Evolutionary conservation across 2,888 invertebrate genomes (phyloP), one percentile per base, ranked within the genome.

Genomic region (Meandrusa payeni): DNA sequence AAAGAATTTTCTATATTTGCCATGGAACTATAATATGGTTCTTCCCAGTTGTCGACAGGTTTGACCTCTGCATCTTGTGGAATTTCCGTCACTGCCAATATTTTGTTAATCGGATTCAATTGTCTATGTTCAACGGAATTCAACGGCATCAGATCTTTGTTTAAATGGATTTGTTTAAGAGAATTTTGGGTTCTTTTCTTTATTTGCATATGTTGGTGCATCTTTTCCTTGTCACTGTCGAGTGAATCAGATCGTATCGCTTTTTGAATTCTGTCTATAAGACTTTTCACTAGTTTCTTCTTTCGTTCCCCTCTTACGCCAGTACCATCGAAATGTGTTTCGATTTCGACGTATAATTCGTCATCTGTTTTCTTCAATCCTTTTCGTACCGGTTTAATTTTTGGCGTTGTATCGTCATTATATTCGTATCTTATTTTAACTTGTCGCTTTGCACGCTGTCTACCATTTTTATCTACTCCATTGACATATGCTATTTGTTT

Each of bases 241-340:
- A 49, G 9, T 7, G 34, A 27, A 13, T 73, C 69, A 2, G 74
- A 61, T 39, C 67, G 64, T 43, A 86, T 68, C 0, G 83, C 86
- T 27, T 71, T 72, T 55, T 78, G 69, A 52, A 87, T 87, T 61
- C 82, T 87, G 2, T 76, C 62, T 23, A 87, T 72, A 0, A 87
- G 54, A 34, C 54, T 66, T 46, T 57, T 64, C 3, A 86, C 70
- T 0, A 85, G 40, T 47, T 79, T 78, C 46, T 77, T 78, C 53
- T 77, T 81, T 42, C 72, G 78, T 31, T 79, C 76, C 0, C 76
- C 79, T 57, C 75, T 76, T 33, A 69, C 45, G 0, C 80, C 78
- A 58, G 77, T 79, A 23, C 76, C 73, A 40, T 82, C 74, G 31
- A 81, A 78, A 55, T 85, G 83, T 2, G 86, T 83, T 72, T 87